A percentile compares a stretch with the other conserved stretches of the same genome.
These are phyloP conservation scores for Chirona hameri DNA, from an alignment of 2,888 invertebrate genomes.

Conservation along the genomic window DNA sequence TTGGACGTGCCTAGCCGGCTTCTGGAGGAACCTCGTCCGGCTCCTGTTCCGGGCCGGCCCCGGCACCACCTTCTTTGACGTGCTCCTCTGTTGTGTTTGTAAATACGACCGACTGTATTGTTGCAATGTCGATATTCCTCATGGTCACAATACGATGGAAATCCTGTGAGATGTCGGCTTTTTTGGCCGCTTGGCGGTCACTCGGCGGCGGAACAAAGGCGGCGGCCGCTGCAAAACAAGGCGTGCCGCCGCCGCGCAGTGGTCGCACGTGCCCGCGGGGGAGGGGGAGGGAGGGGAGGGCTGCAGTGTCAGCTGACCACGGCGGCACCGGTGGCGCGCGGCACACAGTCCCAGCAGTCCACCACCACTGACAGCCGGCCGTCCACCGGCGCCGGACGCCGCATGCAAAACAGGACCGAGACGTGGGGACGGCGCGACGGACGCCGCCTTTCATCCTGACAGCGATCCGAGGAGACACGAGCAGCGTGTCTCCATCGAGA, in stretches of 20 bases:
- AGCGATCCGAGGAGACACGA: background rate
- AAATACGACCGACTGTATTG: constrained; percentile 23
- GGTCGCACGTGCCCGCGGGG: background rate
- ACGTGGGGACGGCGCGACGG: background rate
- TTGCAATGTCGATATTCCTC: constrained; percentile 28
- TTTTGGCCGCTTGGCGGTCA: background rate
- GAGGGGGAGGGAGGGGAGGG: background rate
- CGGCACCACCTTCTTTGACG: background rate
- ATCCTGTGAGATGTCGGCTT: background rate
- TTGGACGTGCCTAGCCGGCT: background rate
- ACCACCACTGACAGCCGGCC: background rate
- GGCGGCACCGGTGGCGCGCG: no score
- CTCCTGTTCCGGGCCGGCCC: background rate
- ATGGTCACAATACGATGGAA: constrained; percentile 26
- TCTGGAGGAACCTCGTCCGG: background rate
- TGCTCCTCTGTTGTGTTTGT: constrained; percentile 11
- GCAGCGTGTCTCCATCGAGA: background rate
- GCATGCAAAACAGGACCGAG: background rate
- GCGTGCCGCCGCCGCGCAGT: background rate
- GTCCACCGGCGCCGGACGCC: background rate
- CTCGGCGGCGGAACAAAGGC: background rate
- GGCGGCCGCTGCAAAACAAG: background rate
- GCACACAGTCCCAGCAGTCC: background rate
- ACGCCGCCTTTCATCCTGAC: background rate
- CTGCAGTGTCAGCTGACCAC: background rate